A percentile compares a stretch with the other conserved stretches of the same genome.
These are phyloP conservation scores for Hemithea aestivaria DNA, from an alignment of 2,888 invertebrate genomes.

Conservation along the genomic window DNA sequence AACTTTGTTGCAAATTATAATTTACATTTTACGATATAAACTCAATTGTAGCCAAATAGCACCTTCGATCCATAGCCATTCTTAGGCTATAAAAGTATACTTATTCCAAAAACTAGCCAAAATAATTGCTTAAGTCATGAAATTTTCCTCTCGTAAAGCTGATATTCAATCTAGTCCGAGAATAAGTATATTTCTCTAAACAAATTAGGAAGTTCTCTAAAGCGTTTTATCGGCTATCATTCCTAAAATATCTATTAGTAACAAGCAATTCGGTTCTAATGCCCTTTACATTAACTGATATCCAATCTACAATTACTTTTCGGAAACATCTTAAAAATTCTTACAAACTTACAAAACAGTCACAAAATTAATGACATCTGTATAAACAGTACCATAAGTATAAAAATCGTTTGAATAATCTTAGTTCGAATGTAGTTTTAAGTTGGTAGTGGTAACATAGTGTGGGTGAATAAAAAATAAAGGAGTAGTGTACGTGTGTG, in stretches of 20 bases:
- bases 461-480: slow-evolving; percentile 38
- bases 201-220: slow-evolving; percentile 12
- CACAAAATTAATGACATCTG: neutral
- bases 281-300: slow-evolving; percentile 36
- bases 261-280: slow-evolving; percentile 15
- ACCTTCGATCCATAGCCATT: too few relatives aligned
- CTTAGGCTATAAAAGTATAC: too few relatives aligned
- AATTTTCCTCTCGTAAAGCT: too few relatives aligned
- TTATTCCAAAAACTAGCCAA: too few relatives aligned
- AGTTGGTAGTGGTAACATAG: slow-evolving; percentile 9
- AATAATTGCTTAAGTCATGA: too few relatives aligned
- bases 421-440: neutral
- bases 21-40: too few relatives aligned
- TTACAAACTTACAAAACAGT: neutral
- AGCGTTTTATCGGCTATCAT: slow-evolving; percentile 11
- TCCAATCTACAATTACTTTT: slow-evolving; percentile 40
- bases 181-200: slow-evolving; percentile 17
- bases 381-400: slow-evolving; percentile 3
- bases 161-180: too few relatives aligned
- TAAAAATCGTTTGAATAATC: neutral
- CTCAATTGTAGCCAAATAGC: too few relatives aligned
- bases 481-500: slow-evolving; percentile 41
- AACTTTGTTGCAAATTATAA: too few relatives aligned
- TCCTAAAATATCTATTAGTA: slow-evolving; percentile 9
- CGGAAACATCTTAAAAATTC: slow-evolving; percentile 38